Evolutionary conservation across 2,888 invertebrate species (phyloP), one percentile per base, ranked within the genome.

Genomic region (Acleris holmiana): DNA sequence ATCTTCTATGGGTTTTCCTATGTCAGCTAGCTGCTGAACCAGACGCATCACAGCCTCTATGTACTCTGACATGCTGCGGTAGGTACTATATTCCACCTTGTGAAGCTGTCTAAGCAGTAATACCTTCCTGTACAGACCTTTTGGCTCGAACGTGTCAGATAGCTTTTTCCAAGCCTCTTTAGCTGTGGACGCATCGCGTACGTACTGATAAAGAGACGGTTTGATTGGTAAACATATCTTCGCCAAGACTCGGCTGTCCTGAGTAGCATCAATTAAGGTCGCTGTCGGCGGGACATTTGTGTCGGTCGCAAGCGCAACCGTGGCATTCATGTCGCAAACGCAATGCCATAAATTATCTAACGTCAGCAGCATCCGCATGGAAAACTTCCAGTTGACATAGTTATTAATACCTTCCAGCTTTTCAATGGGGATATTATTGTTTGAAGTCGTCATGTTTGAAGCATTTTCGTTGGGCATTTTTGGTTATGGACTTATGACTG

Each of bases 91-190:
- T 8, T 50, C 50, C 4, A 29, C 10, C n/a, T n/a, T 50, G n/a
- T 50, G 50, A 7, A 50, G 50, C 5, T 29, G 50, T 15, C 50
- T 25, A 2, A 50, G 29, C 13, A 50, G 8, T 2, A 50, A 29
- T 6, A 50, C 50, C 7, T 17, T 25, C 8, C 50, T 25, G n/a
- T 50, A 50, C n/a, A 50, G n/a, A 4, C 50, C 29, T 50, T 50
- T 23, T 8, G 6, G 3, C n/a, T 50, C 50, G 2, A 50, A 29
- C 5, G 29, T 8, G 7, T 29, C 50, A 0, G 25, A 1, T 8
- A 50, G 17, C 6, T 29, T 50, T 6, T 25, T 29, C 50, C 50
- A 50, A 4, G 29, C 50, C n/a, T 29, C 29, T 8, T 50, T 50
- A n/a, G 50, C 50, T 2, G 25, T n/a, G 6, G 6, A 15, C 7